Evolutionary conservation across 2,888 invertebrate genomes (phyloP), one percentile per base, ranked within the genome.

Genomic region (Nymphalis urticae): DNA sequence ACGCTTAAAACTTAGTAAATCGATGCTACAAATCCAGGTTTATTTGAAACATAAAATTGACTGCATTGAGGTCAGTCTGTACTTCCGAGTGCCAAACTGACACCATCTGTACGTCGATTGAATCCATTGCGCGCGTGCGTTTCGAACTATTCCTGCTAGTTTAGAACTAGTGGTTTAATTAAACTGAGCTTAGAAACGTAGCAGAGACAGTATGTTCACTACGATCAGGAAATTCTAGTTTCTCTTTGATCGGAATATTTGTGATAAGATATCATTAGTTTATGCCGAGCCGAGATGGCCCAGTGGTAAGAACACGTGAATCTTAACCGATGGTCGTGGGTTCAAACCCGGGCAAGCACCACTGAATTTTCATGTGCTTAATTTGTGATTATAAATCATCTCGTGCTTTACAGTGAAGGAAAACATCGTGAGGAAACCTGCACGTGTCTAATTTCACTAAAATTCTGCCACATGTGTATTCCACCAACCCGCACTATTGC

Each of bases 61-160:
- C 58, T 58, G 58, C 42, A 58, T 58, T 58, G 58, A 58, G 58
- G 58, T 58, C 19, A 42, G 58, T 13, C 19, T 36, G 36, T 27
- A 27, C 16, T 58, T 58, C 58, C 36, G n/a, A 19, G 42, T 36
- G 62, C 36, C 36, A 53, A 64, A 53, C 42, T 47, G 62, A 36
- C 66, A 60, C 63, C 58, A 47, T 68, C 59, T 68, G 63, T 59
- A 58, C 27, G 50, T 48, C 62, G 50, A 67, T 63, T 68, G 59
- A 64, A 59, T 51, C 58, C 68, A 72, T 72, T 68, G 68, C 62
- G 62, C 68, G 64, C 64, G 66, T 66, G 66, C 68, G 65, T 70
- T 68, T 72, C 32, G 16, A 64, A 69, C 64, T 56, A 56, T 64
- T 64, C 42, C 56, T 32, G 60, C 60, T 42, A 66, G 66, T 66